Percentiles rank a stretch among this genome's conserved stretches.
Conservation (phyloP, 2,888 invertebrate species). For the Caenorhabditis doughertyi region DNA sequence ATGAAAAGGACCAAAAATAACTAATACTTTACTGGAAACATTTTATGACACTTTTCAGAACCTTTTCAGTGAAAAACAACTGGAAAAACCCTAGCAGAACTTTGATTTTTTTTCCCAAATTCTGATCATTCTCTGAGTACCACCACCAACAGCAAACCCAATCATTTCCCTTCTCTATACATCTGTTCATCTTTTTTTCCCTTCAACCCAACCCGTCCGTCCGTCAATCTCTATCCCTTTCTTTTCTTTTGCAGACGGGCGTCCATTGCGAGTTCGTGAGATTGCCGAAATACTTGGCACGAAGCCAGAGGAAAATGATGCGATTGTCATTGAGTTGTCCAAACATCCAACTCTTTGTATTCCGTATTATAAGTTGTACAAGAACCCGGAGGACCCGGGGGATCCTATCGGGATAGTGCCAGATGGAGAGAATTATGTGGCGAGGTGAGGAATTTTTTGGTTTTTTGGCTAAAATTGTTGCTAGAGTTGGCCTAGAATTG, state of each 20-base stretch:
- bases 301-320: conserved; percentile 62
- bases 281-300: conserved; percentile 64
- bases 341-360: conserved; percentile 61
- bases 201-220: no score
- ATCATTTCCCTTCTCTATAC: not conserved
- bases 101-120: no score
- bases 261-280: conserved; percentile 50
- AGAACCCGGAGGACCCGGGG: conserved; percentile 57
- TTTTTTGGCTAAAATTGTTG: no score
- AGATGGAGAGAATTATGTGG: conserved; percentile 30
- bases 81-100: not conserved
- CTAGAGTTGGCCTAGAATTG: not conserved
- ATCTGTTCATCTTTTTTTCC: not conserved
- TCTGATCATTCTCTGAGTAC: not conserved
- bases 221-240: not conserved
- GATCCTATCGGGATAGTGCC: conserved; percentile 32
- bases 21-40: no score
- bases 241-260: conserved; percentile 33
- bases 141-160: not conserved
- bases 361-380: conserved; percentile 62
- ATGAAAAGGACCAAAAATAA: no score
- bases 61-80: no score
- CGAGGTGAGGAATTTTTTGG: not conserved
- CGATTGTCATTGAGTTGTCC: conserved; percentile 61
- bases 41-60: no score